A percentile compares a stretch with the other conserved stretches of the same genome.
Conservation (phyloP, 2,113 vertebrate species). For the Podarcis cretensis region DNA sequence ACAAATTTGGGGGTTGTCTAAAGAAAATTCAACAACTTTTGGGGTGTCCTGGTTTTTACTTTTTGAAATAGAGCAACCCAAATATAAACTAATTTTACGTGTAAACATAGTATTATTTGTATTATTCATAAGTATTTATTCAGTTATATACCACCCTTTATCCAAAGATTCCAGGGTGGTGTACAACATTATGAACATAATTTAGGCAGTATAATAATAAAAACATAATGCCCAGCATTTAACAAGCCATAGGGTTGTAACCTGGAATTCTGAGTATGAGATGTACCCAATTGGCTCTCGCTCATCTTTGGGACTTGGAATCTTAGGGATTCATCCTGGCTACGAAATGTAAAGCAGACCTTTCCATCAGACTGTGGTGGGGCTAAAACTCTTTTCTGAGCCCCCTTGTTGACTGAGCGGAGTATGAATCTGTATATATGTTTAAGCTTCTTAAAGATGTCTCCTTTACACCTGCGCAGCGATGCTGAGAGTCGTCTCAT, state of each 20-base stretch:
- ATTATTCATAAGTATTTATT: too few relatives aligned
- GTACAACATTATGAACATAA: too few relatives aligned
- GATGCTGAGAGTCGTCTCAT: conserved; percentile 91
- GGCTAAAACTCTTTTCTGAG: background rate
- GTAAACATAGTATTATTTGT: too few relatives aligned
- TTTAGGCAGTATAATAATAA: too few relatives aligned
- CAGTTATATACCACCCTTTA: too few relatives aligned
- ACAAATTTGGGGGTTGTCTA: too few relatives aligned
- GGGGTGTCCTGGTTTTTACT: too few relatives aligned
- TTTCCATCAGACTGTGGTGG: background rate
- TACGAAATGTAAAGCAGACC: background rate
- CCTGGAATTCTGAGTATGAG: rapidly evolving
- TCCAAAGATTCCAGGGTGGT: too few relatives aligned
- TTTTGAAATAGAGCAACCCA: too few relatives aligned
- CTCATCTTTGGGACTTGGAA: background rate
- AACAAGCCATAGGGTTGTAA: background rate
- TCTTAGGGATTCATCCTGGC: background rate
- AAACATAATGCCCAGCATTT: too few relatives aligned
- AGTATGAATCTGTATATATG: background rate
- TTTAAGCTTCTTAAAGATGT: background rate
- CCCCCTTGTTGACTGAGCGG: background rate
- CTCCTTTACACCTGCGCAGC: conserved; percentile 72
- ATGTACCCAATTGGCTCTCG: background rate
- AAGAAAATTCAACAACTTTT: too few relatives aligned
- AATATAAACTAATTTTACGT: too few relatives aligned